A percentile compares a stretch with the other conserved stretches of the same genome.
Conservation (phyloP, 1,140 invertebrate genomes). For the Lerema accius region DNA sequence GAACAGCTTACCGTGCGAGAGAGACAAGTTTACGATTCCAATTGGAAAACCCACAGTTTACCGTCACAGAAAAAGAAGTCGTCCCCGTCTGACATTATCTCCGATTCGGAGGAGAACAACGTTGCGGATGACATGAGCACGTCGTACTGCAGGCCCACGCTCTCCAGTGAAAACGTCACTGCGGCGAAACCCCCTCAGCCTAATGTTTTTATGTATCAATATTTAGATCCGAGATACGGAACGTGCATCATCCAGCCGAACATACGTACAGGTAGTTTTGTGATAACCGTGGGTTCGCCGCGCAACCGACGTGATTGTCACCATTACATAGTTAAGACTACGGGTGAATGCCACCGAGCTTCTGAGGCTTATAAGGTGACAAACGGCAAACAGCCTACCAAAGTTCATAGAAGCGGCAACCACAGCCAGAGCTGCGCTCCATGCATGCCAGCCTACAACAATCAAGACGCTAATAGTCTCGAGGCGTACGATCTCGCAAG, state of each 20-base stretch:
- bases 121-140: slow-evolving; percentile 64
- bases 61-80: slow-evolving; percentile 90
- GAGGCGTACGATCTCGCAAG: slow-evolving; percentile 93
- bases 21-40: slow-evolving; percentile 90
- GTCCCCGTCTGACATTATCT: slow-evolving; percentile 76
- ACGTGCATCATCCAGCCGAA: slow-evolving; percentile 86
- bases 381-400: slow-evolving; percentile 57
- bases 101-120: slow-evolving; percentile 67
- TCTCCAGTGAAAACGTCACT: slow-evolving; percentile 89
- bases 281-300: slow-evolving; percentile 86
- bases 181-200: slow-evolving; percentile 80
- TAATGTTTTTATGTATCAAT: slow-evolving; percentile 87
- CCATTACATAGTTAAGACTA: slow-evolving; percentile 85
- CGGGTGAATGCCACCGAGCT: slow-evolving; percentile 77
- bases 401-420: slow-evolving; percentile 58
- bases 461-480: slow-evolving; percentile 88
- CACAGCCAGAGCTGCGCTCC: slow-evolving; percentile 89
- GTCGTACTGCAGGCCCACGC: slow-evolving; percentile 85
- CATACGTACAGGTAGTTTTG: slow-evolving; percentile 85
- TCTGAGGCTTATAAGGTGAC: slow-evolving; percentile 55
- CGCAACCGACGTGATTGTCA: slow-evolving; percentile 86
- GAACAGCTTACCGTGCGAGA: slow-evolving; percentile 92
- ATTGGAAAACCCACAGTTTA: slow-evolving; percentile 94
- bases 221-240: slow-evolving; percentile 86
- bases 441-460: slow-evolving; percentile 86